Base-by-base conservation (phyloP, 2,113 vertebrate genomes). In the Castor canadensis region DNA sequence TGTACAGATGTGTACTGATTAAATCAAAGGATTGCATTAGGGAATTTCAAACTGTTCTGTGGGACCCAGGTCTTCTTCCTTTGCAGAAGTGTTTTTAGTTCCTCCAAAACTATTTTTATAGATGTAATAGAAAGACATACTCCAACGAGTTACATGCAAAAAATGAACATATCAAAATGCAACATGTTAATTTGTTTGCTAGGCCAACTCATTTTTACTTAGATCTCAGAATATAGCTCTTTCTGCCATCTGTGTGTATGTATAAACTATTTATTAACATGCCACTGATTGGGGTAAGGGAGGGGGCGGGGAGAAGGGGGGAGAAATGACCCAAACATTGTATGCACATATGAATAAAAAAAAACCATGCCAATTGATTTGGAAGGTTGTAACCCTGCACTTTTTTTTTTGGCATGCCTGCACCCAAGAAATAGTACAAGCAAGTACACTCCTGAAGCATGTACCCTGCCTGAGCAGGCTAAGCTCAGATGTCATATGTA, bases 131-230 rank as follows among this genome's bases (percentile, higher is more conserved):
- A 73, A 93, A 95, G 90, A 58, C 4, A 16, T 11, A 16, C 24
- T 73, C 75, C 40, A 86, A 19, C 64, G 62, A 24, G 20, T 91
- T 79, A 56, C 20, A 79, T 81, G 43, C 77, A 58, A 94, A 62
- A 62, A 73, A 86, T 35, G 35, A 81, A 80, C 32, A 67, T 60
- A 64, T 52, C 93, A 67, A 89, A 94, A 94, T 35, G 16, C 49
- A 89, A 92, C 35, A 38, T 60, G 40, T 54, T 81, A n/a, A 88
- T 94, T 90, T 89, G 87, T 96, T 91, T 91, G 75, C 32, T 67
- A 64, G 83, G 56, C 54, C 56, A 72, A 77, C 49, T 91, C 54
- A 35, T 73, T 86, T 87, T 89, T 72, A 64, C 73, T 79, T 13
- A 69, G 56, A 73, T 56, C 67, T 87, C 60, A 93, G 71, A 85